Evolutionary conservation across 1,140 invertebrate species (phyloP), one percentile per base, ranked within the genome.

Genomic region (Cyclina sinensis): DNA sequence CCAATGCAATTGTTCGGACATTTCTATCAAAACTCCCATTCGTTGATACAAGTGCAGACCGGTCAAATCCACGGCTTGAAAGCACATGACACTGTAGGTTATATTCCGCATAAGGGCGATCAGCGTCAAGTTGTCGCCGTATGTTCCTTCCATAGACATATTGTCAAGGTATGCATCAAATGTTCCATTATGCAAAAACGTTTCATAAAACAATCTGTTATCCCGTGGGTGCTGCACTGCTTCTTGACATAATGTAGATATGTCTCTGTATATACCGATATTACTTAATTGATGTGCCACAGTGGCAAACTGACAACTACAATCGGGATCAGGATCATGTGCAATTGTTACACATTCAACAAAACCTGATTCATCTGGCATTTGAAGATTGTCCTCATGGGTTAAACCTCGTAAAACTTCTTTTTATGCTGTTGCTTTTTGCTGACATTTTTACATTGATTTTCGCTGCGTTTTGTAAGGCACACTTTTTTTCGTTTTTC

Each of bases 71-170:
- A 79, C 35, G 35, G 35, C 35, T 32, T 1, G 48, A 80, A 39
- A 48, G 4, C 51, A 51, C 43, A 14, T 59, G 78, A n/a, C 78
- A 80, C 48, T 80, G 48, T 18, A 80, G 16, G 37, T 80, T 80
- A 59, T 59, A 80, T 39, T 80, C 78, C 78, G 1, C 78, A 80
- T 80, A 80, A 80, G 43, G 1, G 51, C 78, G 30, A 80, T 54
- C 4, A 80, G 48, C 51, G 78, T 59, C 2, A 59, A 32, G 48
- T 80, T 80, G 30, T 80, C 78, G 3, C 51, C 78, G 48, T 80
- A 80, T 59, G 48, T 59, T 12, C 78, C 46, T n/a, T 57, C 51
- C 30, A 59, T 1, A 7, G 46, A 54, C 78, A 80, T 80, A 35
- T 9, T 59, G 2, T 39, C 21, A 70, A 70, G 2, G 65, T 70